Base-by-base conservation (phyloP, 1,140 invertebrate species). In the Stegodyphus mimosarum region DNA sequence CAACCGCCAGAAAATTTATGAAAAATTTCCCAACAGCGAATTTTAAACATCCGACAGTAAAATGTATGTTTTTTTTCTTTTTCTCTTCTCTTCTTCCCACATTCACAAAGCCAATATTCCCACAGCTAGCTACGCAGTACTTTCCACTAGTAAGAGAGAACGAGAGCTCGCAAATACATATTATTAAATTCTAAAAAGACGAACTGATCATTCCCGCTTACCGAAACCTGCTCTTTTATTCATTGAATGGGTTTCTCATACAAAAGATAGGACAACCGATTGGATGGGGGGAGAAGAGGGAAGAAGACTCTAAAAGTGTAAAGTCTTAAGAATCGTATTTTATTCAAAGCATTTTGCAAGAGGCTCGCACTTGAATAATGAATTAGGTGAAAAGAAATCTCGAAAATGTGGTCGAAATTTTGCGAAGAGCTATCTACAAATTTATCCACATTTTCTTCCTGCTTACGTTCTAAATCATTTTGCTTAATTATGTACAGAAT, bases 61-160 rank as follows among this genome's bases (percentile, higher is more conserved):
- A 33, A 33, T 33, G 33, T 33, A 33, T 33, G 33, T 33, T 33
- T 33, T 33, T 33, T 33, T 33, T 33, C 33, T 33, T 33, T 33
- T 33, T 33, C 33, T 33, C 33, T 33, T 33, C 33, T 33, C 33
- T 33, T 33, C 1, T 33, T 33, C 33, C 1, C 3, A 33, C 33
- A 73, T 83, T 74, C 80, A 83, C 80, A 83, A 83, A 83, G 80
- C 80, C 80, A 83, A 83, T 83, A 83, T 74, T 74, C 80, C 70
- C 69, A n/a, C 66, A 52, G 69, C 18, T 13, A 67, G 50, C 63
- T 52, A 66, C 50, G 52, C 53, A 60, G 52, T 53, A 72, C 72
- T 64, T 81, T 69, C 48, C 33, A 15, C 69, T 9, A 52, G 53
- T 33, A 33, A 33, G 33, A 33, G 33, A 33, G 33, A 33, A 48